phyloP scores from a whole-genome alignment of 1,140 invertebrate species.

The Periplaneta americana region DNA sequence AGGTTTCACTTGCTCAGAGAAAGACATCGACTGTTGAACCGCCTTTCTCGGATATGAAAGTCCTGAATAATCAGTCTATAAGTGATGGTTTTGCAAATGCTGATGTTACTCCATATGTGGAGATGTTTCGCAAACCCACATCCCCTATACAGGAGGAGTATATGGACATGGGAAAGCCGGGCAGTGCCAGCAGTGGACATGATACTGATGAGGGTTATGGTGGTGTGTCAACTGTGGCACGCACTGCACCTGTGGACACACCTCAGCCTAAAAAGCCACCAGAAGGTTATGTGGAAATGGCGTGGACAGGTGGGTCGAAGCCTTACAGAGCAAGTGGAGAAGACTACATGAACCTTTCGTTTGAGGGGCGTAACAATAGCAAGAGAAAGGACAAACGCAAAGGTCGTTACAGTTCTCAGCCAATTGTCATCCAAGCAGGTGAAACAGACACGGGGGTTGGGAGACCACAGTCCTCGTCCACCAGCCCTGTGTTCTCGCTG shows the following conservation, averaged over 20 bases:
- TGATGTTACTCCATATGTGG: constrained; percentile 9
- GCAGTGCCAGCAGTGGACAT: background rate
- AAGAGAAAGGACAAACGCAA: constrained; percentile 29
- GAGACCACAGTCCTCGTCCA: constrained; percentile 18
- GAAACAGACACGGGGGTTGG: background rate
- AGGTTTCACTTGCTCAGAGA: background rate
- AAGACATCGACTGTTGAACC: background rate
- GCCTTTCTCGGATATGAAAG: background rate
- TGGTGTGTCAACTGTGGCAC: constrained; percentile 15
- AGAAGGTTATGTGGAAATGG: constrained; percentile 59
- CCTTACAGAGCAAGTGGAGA: constrained; percentile 25
- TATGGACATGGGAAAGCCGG: constrained; percentile 33
- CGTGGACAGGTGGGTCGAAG: constrained; percentile 28
- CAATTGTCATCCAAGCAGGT: constrained; percentile 48
- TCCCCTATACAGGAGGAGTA: constrained; percentile 32
- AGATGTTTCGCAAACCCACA: constrained; percentile 19
- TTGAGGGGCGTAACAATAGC: constrained; percentile 22
- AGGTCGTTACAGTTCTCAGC: constrained; percentile 41
- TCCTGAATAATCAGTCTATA: background rate
- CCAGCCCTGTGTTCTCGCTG: constrained; percentile 36
- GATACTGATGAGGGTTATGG: constrained; percentile 26
- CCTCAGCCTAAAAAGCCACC: constrained; percentile 39
- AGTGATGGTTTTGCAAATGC: background rate
- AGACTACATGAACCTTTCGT: constrained; percentile 37
- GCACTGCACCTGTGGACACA: constrained; percentile 37